Conservation (phyloP, 23 tunicate genomes). For the Ascidia mentula region DNA sequence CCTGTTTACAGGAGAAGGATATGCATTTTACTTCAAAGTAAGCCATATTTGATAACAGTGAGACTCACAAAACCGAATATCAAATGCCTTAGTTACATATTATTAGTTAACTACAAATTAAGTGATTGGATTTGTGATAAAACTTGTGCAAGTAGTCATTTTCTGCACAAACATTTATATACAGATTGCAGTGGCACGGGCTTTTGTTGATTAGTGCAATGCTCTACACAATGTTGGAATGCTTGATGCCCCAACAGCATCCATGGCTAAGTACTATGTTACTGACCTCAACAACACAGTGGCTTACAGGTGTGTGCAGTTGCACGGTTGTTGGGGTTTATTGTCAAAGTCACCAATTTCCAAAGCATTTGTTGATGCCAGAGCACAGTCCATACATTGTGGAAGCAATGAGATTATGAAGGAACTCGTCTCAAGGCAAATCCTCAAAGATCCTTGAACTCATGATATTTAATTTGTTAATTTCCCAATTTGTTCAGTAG, state of each 20-base stretch:
- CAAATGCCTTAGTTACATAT: no score
- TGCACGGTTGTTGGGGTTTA: slow-evolving; percentile 95
- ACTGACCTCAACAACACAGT: slow-evolving; percentile 74
- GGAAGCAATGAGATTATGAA: slow-evolving; percentile 99
- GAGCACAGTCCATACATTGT: slow-evolving; percentile 87
- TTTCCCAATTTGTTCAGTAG: no score
- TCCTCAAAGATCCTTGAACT: slow-evolving; percentile 45
- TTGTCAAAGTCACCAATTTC: slow-evolving; percentile 95
- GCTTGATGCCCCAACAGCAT: slow-evolving; percentile 79
- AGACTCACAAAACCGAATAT: no score
- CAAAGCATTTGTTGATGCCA: slow-evolving; percentile 82
- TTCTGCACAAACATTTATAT: no score
- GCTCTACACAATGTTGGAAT: slow-evolving; percentile 61
- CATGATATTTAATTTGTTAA: no score
- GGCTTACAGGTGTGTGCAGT: slow-evolving; percentile 73
- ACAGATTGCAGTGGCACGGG: slow-evolving; percentile 64
- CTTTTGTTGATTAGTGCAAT: slow-evolving; percentile 87
- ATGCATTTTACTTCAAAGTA: no score
- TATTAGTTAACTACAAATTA: no score
- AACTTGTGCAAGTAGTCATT: no score
- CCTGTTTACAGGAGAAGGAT: no score
- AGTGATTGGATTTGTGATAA: no score
- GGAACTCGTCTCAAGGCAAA: slow-evolving; percentile 80
- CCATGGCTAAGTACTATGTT: slow-evolving; percentile 91
- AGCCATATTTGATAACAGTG: no score